Evolutionary conservation across 2,797 vertebrate species (phyloP).

Genomic region (Macropus fuliginosus): DNA sequence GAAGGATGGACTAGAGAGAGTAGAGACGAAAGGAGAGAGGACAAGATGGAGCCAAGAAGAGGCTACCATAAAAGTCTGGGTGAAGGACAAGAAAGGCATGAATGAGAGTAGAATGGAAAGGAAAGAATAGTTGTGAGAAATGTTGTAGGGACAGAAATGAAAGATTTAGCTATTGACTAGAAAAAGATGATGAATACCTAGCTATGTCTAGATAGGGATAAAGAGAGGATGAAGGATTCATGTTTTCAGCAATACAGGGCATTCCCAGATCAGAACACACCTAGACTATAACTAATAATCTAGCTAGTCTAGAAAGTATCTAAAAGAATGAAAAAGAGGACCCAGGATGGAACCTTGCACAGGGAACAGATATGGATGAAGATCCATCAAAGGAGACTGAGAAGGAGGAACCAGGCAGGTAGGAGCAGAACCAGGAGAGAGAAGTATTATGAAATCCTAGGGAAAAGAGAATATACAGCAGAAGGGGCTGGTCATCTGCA

Average conservation of each 20-base stretch:
- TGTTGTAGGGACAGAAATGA: background rate
- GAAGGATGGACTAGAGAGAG: no score
- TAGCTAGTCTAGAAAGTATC: background rate
- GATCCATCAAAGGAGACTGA: background rate
- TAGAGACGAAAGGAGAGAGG: no score
- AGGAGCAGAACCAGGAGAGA: background rate
- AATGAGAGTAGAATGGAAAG: background rate
- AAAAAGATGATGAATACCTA: background rate
- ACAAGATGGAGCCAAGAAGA: no score
- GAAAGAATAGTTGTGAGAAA: background rate
- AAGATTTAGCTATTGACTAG: background rate
- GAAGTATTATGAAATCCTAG: background rate
- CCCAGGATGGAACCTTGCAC: background rate
- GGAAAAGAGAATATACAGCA: background rate
- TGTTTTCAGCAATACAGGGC: background rate
- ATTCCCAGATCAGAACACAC: background rate
- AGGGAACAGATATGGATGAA: background rate
- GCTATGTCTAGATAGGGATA: background rate
- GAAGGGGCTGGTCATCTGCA: background rate
- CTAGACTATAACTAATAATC: background rate
- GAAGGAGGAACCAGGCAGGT: background rate
- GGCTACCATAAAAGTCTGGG: background rate
- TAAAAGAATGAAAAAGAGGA: background rate
- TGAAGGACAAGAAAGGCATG: background rate
- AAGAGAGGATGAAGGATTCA: background rate